These are phyloP conservation scores for Temnothorax ravouxi DNA, from an alignment of 2,888 invertebrate species.

Conservation along the genomic window DNA sequence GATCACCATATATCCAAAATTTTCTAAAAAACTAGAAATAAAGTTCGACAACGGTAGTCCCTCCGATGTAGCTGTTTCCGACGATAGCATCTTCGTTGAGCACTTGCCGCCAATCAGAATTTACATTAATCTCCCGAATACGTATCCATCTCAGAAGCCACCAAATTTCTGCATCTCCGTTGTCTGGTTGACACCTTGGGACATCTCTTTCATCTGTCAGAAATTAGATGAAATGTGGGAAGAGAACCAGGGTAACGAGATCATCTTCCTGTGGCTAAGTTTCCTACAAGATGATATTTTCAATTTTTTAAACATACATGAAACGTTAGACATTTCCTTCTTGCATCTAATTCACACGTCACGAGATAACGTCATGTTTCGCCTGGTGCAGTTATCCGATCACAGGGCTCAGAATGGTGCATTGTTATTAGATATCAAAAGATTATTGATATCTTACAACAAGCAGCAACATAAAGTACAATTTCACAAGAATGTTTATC, in stretches of 20 bases:
- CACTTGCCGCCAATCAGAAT: constrained; percentile 76
- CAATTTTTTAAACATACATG: constrained; percentile 67
- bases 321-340: constrained; percentile 75
- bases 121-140: constrained; percentile 68
- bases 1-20: constrained; percentile 60
- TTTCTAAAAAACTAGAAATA: constrained; percentile 17
- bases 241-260: constrained; percentile 74
- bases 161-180: constrained; percentile 76
- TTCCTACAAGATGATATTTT: constrained; percentile 76
- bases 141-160: constrained; percentile 75
- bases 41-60: not conserved
- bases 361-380: constrained; percentile 49
- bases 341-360: constrained; percentile 61
- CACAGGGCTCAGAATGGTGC: constrained; percentile 66
- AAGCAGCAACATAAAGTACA: constrained; percentile 46
- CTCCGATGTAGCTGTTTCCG: not conserved
- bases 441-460: constrained; percentile 67
- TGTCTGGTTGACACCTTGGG: constrained; percentile 77
- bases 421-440: constrained; percentile 66
- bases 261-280: constrained; percentile 78
- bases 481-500: constrained; percentile 67
- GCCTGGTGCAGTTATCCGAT: constrained; percentile 64
- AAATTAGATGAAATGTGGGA: constrained; percentile 80
- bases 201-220: constrained; percentile 74
- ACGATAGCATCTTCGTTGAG: constrained; percentile 62